A percentile compares a stretch with the other conserved stretches of the same genome.
Evolutionary conservation across 2,888 invertebrate species (phyloP).

Genomic region (Archips crataeganus): DNA sequence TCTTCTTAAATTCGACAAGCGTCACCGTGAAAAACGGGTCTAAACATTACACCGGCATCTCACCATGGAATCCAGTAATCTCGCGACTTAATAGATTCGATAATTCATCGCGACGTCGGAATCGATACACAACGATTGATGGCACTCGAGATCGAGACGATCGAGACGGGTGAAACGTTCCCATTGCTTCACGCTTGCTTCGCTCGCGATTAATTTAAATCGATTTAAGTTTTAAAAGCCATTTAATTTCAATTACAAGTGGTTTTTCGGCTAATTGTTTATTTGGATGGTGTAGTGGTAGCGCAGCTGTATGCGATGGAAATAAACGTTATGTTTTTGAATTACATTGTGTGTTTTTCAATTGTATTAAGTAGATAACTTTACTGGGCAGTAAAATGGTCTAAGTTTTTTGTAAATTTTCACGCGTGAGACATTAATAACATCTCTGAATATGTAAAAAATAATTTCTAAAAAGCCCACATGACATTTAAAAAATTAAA

Average conservation of each 20-base stretch:
- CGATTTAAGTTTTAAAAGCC: constrained; percentile 34
- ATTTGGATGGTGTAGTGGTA: neutral
- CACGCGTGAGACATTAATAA: too few species aligned
- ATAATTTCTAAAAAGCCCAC: too few species aligned
- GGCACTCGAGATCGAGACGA: constrained; percentile 51
- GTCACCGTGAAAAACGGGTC: constrained; percentile 48
- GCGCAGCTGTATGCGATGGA: too few species aligned
- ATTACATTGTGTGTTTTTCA: too few species aligned
- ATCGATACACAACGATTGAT: constrained; percentile 77
- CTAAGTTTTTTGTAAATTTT: too few species aligned
- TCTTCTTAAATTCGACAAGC: neutral
- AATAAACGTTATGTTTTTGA: too few species aligned
- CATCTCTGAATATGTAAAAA: too few species aligned
- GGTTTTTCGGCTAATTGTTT: neutral
- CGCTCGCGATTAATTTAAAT: constrained; percentile 25
- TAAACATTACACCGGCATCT: constrained; percentile 50
- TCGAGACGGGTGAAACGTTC: constrained; percentile 45
- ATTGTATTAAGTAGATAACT: too few species aligned
- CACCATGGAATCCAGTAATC: constrained; percentile 76
- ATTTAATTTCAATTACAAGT: constrained; percentile 18
- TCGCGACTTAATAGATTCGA: constrained; percentile 83
- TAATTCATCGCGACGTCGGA: constrained; percentile 78
- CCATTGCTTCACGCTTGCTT: constrained; percentile 34
- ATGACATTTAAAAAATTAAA: too few species aligned
- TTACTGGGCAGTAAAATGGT: too few species aligned